These are phyloP conservation scores for Lepidocyrtoides sp. DNA, from an alignment of 2,888 invertebrate genomes.

Conservation along the genomic window DNA sequence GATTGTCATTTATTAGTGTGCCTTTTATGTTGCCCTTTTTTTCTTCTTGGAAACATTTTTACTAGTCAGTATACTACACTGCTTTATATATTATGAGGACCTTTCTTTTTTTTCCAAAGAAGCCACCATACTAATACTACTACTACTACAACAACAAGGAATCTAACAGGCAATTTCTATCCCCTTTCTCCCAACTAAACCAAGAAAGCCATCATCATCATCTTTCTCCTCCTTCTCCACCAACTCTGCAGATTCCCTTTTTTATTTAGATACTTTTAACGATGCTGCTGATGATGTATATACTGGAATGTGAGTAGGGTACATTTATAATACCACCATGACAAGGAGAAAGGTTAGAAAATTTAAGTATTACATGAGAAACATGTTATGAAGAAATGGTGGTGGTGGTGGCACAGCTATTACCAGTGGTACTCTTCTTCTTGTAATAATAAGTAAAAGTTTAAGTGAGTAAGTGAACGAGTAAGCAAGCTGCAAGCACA, in stretches of 20 bases:
- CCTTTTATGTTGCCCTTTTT: slow-evolving; percentile 57
- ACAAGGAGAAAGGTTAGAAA: neutral
- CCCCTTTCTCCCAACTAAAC: neutral
- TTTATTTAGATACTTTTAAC: too few relatives aligned
- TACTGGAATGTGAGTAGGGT: neutral
- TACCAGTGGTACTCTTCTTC: slow-evolving; percentile 46
- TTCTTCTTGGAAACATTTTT: neutral
- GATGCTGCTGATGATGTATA: neutral
- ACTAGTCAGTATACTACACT: neutral
- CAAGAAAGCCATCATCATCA: too few relatives aligned
- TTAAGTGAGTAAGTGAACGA: slow-evolving; percentile 58
- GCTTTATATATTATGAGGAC: neutral
- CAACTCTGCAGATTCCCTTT: too few relatives aligned
- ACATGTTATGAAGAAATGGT: slow-evolving; percentile 19
- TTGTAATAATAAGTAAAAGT: slow-evolving; percentile 74
- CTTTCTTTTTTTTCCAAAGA: too few relatives aligned
- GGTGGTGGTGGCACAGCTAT: slow-evolving; percentile 3
- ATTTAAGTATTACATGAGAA: slow-evolving; percentile 51
- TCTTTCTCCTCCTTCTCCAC: too few relatives aligned
- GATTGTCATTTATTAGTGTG: slow-evolving; percentile 68
- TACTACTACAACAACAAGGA: neutral
- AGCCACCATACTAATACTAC: neutral
- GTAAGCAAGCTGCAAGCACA: slow-evolving; percentile 1
- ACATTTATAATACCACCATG: slow-evolving; percentile 12
- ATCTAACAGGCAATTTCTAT: slow-evolving; percentile 56